A percentile compares a stretch with the other conserved stretches of the same genome.
phyloP scores from a whole-genome alignment of 2,888 invertebrate species.

The Xestobium rufovillosum region DNA sequence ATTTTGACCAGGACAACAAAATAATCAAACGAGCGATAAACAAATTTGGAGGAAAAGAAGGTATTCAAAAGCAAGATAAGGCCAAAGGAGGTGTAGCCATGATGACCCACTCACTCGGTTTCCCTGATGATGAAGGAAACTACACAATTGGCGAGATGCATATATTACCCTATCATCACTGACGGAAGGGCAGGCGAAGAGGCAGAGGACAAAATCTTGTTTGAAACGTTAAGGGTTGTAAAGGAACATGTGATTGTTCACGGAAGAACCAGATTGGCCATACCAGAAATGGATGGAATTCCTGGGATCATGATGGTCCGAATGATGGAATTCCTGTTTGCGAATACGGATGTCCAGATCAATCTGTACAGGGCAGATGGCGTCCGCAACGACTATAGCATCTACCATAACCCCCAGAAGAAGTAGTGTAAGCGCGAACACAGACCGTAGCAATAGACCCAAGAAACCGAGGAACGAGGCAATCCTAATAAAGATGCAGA shows the following conservation, averaged over 20 bases:
- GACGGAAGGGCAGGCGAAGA: too few species aligned
- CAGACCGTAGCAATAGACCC: neutral
- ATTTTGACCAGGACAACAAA: slow-evolving; percentile 11
- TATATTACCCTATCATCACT: slow-evolving; percentile 13
- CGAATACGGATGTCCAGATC: slow-evolving; percentile 1
- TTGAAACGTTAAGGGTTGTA: neutral
- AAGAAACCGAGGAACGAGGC: neutral
- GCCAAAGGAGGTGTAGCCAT: slow-evolving; percentile 16
- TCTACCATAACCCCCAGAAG: neutral
- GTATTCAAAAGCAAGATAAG: slow-evolving; percentile 14
- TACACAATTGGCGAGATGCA: slow-evolving; percentile 12
- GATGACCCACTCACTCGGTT: slow-evolving; percentile 18
- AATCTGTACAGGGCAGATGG: neutral
- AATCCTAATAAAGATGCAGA: neutral
- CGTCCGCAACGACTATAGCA: neutral
- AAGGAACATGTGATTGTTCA: neutral
- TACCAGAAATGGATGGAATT: neutral
- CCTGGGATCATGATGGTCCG: neutral
- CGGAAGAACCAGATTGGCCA: neutral
- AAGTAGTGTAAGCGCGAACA: neutral
- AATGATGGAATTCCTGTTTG: slow-evolving; percentile 4
- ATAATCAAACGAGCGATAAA: slow-evolving; percentile 9
- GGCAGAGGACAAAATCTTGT: neutral
- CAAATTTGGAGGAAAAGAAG: slow-evolving; percentile 13
- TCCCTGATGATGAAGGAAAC: slow-evolving; percentile 20